Percentiles rank a stretch among this genome's conserved stretches.
phyloP scores from a whole-genome alignment of 1,140 invertebrate species.

The Hycleus cichorii region DNA sequence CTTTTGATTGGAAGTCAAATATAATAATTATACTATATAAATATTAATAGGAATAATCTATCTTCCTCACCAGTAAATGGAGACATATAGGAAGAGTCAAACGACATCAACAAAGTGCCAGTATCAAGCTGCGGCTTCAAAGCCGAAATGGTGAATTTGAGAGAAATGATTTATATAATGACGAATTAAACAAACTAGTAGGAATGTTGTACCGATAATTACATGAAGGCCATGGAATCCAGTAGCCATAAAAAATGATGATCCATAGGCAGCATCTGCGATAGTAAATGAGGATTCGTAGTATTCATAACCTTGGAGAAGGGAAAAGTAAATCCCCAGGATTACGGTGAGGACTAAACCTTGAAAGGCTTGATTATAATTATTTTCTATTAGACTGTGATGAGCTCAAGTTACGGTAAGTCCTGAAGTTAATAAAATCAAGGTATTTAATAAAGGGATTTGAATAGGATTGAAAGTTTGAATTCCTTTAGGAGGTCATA shows the following conservation, averaged over 20 bases:
- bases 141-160: conserved; percentile 49
- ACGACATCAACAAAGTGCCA: no score
- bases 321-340: conserved; percentile 43
- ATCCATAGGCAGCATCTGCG: conserved; percentile 58
- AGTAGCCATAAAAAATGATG: conserved; percentile 62
- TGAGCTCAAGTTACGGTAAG: conserved; percentile 51
- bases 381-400: conserved; percentile 48
- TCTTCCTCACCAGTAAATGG: no score
- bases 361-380: conserved; percentile 39
- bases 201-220: conserved; percentile 58
- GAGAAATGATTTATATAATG: conserved; percentile 50
- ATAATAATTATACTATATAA: no score
- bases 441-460: no score
- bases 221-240: conserved; percentile 69
- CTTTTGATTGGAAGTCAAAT: no score
- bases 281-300: no score
- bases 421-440: no score
- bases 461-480: no score
- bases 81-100: no score
- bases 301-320: conserved; percentile 45
- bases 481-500: no score
- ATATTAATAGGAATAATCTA: no score
- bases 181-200: conserved; percentile 49
- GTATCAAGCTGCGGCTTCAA: no score
- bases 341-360: conserved; percentile 47